Evolutionary conservation across 1,140 invertebrate genomes (phyloP), one percentile per base, ranked within the genome.

Genomic region (Trachelipus rathkii): DNA sequence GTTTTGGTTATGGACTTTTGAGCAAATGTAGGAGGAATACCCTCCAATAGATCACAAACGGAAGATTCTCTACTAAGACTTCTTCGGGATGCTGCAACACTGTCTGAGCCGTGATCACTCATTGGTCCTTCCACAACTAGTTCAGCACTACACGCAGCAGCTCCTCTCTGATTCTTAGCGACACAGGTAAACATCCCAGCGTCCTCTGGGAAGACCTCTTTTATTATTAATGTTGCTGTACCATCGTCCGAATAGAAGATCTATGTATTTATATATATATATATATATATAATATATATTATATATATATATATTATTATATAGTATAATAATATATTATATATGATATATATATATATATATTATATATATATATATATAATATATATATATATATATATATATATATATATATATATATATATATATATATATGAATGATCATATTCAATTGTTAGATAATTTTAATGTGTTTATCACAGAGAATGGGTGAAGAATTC

Each of bases 171-270:
- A 84, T 99, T 99, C 84, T 97, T 97, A 13, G 96, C 94, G 13
- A 98, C 93, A 82, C 96, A 97, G 0, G 95, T 98, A 85, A 97
- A 99, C 68, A 92, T 92, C 3, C 96, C 97, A 2, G 95, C 93
- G 85, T 99, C 97, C 88, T 99, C 96, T 0, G 95, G 94, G 85
- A 96, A 97, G 0, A 97, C 94, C 88, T 98, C 96, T 73, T 91
- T 90, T 79, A 99, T 97, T 23, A 97, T 92, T 21, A 99, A 86
- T 4, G 94, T 95, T 0, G 93, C 93, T 0, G 95, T 92, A 84
- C 95, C 95, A 60, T 85, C 82, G 76, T 95, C 93, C 83, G 95
- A 93, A 82, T 95, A 96, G 84, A 92, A 95, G 85, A 96, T 95
- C 88, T 96, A 89, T n/a, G 83, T 67, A 81, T 33, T 3, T 33